phyloP scores from a whole-genome alignment of 2,113 vertebrate genomes.

The Pelusios castaneus region DNA sequence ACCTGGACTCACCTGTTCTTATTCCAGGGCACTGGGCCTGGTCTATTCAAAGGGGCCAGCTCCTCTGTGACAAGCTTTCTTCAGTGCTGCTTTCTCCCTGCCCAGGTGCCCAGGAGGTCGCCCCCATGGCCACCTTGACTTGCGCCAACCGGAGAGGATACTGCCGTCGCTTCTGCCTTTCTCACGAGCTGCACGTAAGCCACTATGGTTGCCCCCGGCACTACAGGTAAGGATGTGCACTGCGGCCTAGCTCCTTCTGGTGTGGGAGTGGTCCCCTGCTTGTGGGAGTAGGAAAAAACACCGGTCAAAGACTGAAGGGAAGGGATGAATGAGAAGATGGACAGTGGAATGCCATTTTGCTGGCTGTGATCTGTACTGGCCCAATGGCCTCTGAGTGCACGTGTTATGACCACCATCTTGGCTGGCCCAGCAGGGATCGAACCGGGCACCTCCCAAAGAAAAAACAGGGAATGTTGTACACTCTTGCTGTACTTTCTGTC shows the following conservation, averaged over 20 bases:
- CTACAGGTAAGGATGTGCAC: background rate
- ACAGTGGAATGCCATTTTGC: background rate
- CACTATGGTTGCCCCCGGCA: background rate
- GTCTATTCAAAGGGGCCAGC: background rate
- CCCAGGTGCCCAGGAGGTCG: background rate
- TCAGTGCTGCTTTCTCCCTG: background rate
- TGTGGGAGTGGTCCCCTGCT: background rate
- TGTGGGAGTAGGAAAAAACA: background rate
- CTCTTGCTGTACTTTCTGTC: too few relatives aligned
- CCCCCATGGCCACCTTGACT: background rate
- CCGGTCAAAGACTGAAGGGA: background rate
- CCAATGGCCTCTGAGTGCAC: background rate
- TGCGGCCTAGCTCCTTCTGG: fast-evolving
- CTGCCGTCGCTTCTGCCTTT: background rate
- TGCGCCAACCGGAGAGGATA: background rate
- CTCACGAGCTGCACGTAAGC: background rate
- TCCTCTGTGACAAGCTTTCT: background rate
- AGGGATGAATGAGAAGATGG: background rate
- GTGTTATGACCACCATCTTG: background rate
- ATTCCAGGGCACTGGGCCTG: background rate
- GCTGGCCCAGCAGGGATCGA: background rate
- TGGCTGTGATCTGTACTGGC: background rate
- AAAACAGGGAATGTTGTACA: background rate
- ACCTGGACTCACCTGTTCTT: background rate
- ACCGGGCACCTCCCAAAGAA: background rate